Evolutionary conservation across 2,797 vertebrate species (phyloP).

Genomic region (Euthynnus affinis): DNA sequence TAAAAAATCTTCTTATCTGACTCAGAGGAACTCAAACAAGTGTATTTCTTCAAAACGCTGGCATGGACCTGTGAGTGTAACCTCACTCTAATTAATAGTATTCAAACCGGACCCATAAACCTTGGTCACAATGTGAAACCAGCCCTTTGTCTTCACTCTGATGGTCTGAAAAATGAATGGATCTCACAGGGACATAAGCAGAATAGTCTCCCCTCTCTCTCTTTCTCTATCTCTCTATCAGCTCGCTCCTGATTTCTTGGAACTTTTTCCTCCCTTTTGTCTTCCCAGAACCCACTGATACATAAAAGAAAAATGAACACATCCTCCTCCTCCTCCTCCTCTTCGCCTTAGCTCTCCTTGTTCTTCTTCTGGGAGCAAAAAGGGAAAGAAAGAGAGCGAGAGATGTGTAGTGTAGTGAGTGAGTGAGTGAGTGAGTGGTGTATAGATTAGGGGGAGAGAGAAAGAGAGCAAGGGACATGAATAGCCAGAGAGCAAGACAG

Average conservation of each 20-base stretch:
- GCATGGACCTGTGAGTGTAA: too few species aligned
- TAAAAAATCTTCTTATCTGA: not conserved
- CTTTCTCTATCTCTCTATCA: conserved; percentile 9
- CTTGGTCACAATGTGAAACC: not conserved
- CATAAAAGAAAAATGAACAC: conserved; percentile 79
- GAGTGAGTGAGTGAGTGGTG: conserved; percentile 4
- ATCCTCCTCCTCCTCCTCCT: conserved; percentile 39
- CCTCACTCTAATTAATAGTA: too few species aligned
- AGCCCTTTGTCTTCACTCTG: not conserved
- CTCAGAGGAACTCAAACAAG: not conserved
- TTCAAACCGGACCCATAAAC: too few species aligned
- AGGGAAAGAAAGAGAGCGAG: conserved; percentile 13
- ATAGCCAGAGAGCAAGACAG: not conserved
- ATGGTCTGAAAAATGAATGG: not conserved
- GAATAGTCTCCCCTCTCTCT: not conserved
- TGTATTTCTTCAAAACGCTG: not conserved
- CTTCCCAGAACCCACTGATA: conserved; percentile 68
- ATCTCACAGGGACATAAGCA: conserved; percentile 6
- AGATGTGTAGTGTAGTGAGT: not conserved
- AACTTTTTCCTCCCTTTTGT: conserved; percentile 73
- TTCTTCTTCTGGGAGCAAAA: conserved; percentile 38
- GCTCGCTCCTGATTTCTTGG: conserved; percentile 65
- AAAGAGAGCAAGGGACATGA: not conserved
- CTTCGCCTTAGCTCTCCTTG: conserved; percentile 10
- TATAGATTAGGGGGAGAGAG: conserved; percentile 22